These are phyloP conservation scores for Acleris literana DNA, from an alignment of 2,888 invertebrate species.

Conservation along the genomic window DNA sequence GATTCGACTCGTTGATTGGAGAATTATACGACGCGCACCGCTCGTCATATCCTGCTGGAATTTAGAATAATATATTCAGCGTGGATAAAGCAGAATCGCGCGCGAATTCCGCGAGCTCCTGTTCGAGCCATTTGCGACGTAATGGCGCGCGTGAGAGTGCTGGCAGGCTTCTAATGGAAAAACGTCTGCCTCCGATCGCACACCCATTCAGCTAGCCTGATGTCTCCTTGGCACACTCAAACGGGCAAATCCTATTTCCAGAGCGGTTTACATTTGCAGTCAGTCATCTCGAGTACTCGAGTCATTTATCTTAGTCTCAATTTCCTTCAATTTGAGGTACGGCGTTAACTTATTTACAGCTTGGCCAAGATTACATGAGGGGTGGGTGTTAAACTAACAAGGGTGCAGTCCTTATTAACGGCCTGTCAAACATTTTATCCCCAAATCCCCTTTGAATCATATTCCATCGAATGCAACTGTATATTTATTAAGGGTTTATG, in stretches of 20 bases:
- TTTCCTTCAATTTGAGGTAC: conserved; percentile 35
- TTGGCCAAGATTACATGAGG: conserved; percentile 60
- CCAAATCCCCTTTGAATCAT: conserved; percentile 68
- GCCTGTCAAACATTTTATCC: conserved; percentile 70
- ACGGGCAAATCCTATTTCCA: conserved; percentile 24
- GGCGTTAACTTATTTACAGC: conserved; percentile 59
- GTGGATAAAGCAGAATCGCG: conserved; percentile 54
- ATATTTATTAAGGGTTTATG: conserved; percentile 45
- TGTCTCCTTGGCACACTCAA: conserved; percentile 43
- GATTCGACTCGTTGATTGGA: conserved; percentile 54
- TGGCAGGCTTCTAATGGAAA: conserved; percentile 63
- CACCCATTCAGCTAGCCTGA: conserved; percentile 51
- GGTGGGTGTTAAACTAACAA: conserved; percentile 75
- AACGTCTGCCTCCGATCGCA: conserved; percentile 58
- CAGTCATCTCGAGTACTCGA: conserved; percentile 1
- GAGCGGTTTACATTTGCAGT: conserved; percentile 13
- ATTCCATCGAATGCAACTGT: conserved; percentile 54
- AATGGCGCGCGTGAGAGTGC: conserved; percentile 61
- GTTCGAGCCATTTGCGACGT: conserved; percentile 64
- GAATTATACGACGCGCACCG: conserved; percentile 59
- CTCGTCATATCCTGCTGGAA: conserved; percentile 52
- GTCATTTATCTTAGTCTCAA: conserved; percentile 21
- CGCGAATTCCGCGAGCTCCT: conserved; percentile 53
- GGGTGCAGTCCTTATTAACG: conserved; percentile 78
- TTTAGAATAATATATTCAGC: conserved; percentile 51